A percentile compares a stretch with the other conserved stretches of the same genome.
Evolutionary conservation across 2,888 invertebrate genomes (phyloP).

Genomic region (Lathronympha strigana): DNA sequence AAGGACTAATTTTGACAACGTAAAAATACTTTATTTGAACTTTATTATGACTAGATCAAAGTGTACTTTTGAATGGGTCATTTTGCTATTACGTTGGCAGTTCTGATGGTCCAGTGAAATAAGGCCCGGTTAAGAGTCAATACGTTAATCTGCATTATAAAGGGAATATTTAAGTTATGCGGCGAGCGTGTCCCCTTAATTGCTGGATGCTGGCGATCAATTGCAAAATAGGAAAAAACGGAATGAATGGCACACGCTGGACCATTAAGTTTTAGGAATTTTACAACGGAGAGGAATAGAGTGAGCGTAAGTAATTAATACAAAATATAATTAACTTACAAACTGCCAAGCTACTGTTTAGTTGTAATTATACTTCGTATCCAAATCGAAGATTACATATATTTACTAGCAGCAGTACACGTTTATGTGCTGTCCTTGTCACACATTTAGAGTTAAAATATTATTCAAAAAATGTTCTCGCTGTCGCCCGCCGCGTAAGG

Average conservation of each 20-base stretch:
- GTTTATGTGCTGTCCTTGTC: no score
- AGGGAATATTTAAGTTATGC: constrained; percentile 77
- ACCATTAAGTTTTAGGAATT: constrained; percentile 68
- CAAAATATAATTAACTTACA: no score
- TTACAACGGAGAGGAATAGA: constrained; percentile 53
- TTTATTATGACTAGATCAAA: neutral
- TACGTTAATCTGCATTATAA: constrained; percentile 81
- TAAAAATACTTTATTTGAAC: neutral
- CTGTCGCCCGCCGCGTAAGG: no score
- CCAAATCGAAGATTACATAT: no score
- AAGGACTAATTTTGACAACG: constrained; percentile 10
- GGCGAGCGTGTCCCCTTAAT: constrained; percentile 71
- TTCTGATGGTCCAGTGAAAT: constrained; percentile 47
- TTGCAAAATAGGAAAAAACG: constrained; percentile 79
- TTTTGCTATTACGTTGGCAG: constrained; percentile 29
- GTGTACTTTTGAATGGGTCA: neutral
- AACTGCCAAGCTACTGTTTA: no score
- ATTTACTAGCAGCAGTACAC: no score
- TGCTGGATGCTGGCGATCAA: constrained; percentile 76
- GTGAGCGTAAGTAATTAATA: constrained; percentile 36
- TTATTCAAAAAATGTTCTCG: no score
- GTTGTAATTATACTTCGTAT: no score
- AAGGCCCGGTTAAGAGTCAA: constrained; percentile 64
- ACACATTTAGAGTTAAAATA: no score
- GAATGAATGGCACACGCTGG: constrained; percentile 67